Base-by-base conservation (phyloP, 2,888 invertebrate genomes). In the Resseliella maxima region DNA sequence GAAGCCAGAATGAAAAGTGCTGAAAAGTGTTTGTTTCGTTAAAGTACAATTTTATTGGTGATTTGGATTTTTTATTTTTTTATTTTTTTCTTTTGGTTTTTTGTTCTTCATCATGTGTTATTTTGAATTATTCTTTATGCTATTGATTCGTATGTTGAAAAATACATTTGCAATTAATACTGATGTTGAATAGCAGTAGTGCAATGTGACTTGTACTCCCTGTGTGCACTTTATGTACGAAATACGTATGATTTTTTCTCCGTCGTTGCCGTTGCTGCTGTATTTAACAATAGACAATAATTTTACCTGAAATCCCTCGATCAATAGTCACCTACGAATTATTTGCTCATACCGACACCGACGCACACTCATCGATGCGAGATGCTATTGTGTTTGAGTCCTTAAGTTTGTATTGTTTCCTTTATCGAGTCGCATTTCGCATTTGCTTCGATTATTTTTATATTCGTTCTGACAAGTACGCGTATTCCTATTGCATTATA, bases 321-420 rank as follows among this genome's bases (percentile, higher is more conserved):
- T 72, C 31, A 31, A 72, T 72, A 72, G 15, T 72, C 72, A 72
- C 72, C 72, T 72, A 72, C 31, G 15, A 72, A 35, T 2, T 31
- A 31, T 31, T 31, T 72, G 31, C 35, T 5, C 31, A n/a, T n/a
- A n/a, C n/a, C n/a, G n/a, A n/a, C n/a, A n/a, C n/a, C 6, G 10
- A 50, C 50, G 18, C 10, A 18, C 50, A 50, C 8, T 50, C 50
- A 12, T 15, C 31, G 5, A 31, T 72, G 0, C n/a, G 72, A 6
- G 59, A 59, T n/a, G 31, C 72, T 72, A 72, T 72, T 72, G 72
- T 72, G 72, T 72, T 72, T 27, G 31, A n/a, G 15, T 72, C 72
- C 31, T 31, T 12, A 72, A 8, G 3, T 72, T 72, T 31, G 72
- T 72, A 35, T 72, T 15, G 31, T 72, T 72, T 72, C 72, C 72